Evolutionary conservation across 1,140 invertebrate species (phyloP).

Genomic region (Hylaeus volcanicus): DNA sequence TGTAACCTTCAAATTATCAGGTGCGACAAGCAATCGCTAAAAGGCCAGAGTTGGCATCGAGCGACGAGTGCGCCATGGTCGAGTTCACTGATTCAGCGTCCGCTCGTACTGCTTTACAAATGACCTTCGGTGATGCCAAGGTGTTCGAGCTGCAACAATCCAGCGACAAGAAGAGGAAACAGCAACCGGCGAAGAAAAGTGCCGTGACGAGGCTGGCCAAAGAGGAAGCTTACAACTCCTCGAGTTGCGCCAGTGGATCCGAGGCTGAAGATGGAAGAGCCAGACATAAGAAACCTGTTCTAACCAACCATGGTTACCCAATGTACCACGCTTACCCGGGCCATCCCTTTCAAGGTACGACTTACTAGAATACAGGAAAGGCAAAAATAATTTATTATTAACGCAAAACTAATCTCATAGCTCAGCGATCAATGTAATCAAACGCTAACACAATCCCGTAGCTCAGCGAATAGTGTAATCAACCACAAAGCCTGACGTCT

Average conservation of each 20-base stretch:
- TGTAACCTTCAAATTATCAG: constrained; percentile 48
- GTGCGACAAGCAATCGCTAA: constrained; percentile 93
- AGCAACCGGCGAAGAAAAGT: constrained; percentile 75
- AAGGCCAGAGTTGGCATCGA: constrained; percentile 89
- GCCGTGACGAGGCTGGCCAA: constrained; percentile 57
- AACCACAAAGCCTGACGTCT: too few relatives aligned
- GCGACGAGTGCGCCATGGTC: constrained; percentile 91
- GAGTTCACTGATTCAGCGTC: constrained; percentile 94
- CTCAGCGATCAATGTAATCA: too few relatives aligned
- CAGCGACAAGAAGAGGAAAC: constrained; percentile 75
- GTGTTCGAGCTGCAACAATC: constrained; percentile 80
- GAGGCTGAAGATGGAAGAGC: constrained; percentile 82
- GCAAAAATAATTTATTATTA: too few relatives aligned
- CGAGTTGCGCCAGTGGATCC: constrained; percentile 85
- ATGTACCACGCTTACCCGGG: constrained; percentile 68
- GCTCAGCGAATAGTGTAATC: too few relatives aligned
- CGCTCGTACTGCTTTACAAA: constrained; percentile 89
- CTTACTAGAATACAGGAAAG: too few relatives aligned
- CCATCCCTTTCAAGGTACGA: constrained; percentile 71
- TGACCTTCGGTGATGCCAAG: constrained; percentile 75
- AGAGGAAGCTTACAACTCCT: constrained; percentile 78
- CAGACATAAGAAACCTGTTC: constrained; percentile 63
- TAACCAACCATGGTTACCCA: constrained; percentile 52
- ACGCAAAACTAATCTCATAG: too few relatives aligned
- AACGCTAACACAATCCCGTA: too few relatives aligned